These are phyloP conservation scores for Heterodera filipjevi DNA, from an alignment of 2,888 invertebrate species.

Conservation along the genomic window DNA sequence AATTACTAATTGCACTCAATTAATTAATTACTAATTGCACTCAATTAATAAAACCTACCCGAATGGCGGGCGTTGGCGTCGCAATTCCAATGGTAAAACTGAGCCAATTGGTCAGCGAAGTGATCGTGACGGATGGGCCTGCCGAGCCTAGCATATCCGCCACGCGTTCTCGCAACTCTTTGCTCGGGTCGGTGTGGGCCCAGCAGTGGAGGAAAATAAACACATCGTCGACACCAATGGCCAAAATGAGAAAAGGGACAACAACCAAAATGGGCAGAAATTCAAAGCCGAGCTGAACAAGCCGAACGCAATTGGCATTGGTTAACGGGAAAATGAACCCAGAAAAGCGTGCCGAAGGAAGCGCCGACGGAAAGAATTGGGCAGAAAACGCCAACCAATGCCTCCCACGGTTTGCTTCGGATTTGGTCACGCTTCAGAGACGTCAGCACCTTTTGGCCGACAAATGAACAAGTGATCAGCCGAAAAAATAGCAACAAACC, in stretches of 20 bases:
- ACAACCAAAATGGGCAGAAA: constrained; percentile 64
- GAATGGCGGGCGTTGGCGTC: constrained; percentile 64
- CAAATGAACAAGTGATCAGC: neutral
- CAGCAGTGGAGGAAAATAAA: constrained; percentile 65
- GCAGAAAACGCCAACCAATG: constrained; percentile 61
- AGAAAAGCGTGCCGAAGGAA: constrained; percentile 62
- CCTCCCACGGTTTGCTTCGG: constrained; percentile 60
- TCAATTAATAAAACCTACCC: constrained; percentile 32
- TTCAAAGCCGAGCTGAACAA: constrained; percentile 57
- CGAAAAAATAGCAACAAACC: constrained; percentile 35
- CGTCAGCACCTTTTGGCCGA: constrained; percentile 22
- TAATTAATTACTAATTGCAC: neutral
- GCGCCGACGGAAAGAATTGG: constrained; percentile 62
- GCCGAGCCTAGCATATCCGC: constrained; percentile 61
- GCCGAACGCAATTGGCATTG: neutral
- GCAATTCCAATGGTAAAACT: constrained; percentile 63
- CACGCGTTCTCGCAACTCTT: constrained; percentile 46
- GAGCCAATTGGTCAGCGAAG: constrained; percentile 61
- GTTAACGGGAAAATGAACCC: constrained; percentile 42
- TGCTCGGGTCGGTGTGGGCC: constrained; percentile 53
- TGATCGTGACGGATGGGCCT: constrained; percentile 63
- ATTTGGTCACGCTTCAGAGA: constrained; percentile 54
- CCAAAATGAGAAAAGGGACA: constrained; percentile 63
- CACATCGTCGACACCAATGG: constrained; percentile 65
- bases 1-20: neutral